Conservation (phyloP, 2,113 vertebrate genomes). For the Thomomys bottae region DNA sequence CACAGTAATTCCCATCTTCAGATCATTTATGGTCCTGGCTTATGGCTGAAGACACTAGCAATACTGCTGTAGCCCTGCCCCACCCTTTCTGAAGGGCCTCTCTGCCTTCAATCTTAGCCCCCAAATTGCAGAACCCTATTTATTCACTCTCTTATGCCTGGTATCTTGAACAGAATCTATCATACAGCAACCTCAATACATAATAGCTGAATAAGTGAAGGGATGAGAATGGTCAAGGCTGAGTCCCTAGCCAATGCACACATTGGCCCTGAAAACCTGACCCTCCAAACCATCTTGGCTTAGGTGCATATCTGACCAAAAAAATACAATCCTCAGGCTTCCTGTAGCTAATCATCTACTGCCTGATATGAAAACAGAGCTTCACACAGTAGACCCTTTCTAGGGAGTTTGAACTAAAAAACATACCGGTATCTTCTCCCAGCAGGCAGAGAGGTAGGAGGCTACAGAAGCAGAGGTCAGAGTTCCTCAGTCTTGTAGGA, state of each 20-base stretch:
- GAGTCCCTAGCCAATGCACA: neutral
- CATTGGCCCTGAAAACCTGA: neutral
- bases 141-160: neutral
- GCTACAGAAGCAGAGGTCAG: neutral
- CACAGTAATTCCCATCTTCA: neutral
- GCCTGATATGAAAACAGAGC: neutral
- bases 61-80: neutral
- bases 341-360: neutral
- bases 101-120: neutral
- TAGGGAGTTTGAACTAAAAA: slow-evolving; percentile 5
- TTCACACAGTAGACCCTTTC: neutral
- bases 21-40: neutral
- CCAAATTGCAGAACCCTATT: neutral
- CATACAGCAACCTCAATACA: neutral
- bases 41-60: neutral
- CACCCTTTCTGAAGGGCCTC: neutral
- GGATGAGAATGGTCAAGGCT: neutral
- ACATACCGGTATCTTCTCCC: neutral
- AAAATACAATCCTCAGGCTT: neutral
- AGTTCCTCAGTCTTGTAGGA: neutral
- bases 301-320: neutral
- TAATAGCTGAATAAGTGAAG: neutral
- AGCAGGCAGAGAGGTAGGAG: neutral
- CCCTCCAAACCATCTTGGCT: neutral
- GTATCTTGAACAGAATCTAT: neutral